Evolutionary conservation across 2,888 invertebrate species (phyloP).

Genomic region (Microctonus aethiopoides): DNA sequence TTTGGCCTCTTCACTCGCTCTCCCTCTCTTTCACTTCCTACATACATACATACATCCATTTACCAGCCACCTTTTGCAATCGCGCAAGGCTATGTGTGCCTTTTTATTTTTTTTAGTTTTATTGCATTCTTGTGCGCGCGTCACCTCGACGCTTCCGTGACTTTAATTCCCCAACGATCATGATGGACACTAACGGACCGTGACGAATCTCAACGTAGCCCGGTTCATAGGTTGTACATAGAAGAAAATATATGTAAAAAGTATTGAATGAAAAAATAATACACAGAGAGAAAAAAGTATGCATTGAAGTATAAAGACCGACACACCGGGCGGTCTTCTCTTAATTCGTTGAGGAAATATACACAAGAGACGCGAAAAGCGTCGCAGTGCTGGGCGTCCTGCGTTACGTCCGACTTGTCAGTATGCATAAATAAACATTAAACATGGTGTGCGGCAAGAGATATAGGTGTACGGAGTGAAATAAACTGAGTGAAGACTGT

Average conservation of each 20-base stretch:
- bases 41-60: neutral
- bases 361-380: conserved; percentile 62
- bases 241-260: neutral
- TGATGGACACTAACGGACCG: conserved; percentile 34
- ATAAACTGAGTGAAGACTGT: conserved; percentile 49
- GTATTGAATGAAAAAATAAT: conserved; percentile 1
- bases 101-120: conserved; percentile 19
- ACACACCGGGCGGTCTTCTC: conserved; percentile 53
- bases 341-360: conserved; percentile 61
- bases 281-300: no score
- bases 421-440: conserved; percentile 65
- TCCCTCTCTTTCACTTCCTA: conserved; percentile 4
- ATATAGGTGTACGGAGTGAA: conserved; percentile 38
- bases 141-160: conserved; percentile 41
- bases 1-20: conserved; percentile 34
- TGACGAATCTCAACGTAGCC: conserved; percentile 24
- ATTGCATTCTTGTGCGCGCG: conserved; percentile 29
- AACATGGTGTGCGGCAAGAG: conserved; percentile 11
- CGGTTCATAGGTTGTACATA: conserved; percentile 16
- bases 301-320: conserved; percentile 42
- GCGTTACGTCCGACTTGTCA: conserved; percentile 61
- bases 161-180: conserved; percentile 32
- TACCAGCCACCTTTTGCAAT: neutral
- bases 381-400: conserved; percentile 62
- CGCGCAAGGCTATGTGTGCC: neutral